These are phyloP conservation scores for Oeneis ivallda DNA, from an alignment of 2,888 invertebrate species.

Conservation along the genomic window DNA sequence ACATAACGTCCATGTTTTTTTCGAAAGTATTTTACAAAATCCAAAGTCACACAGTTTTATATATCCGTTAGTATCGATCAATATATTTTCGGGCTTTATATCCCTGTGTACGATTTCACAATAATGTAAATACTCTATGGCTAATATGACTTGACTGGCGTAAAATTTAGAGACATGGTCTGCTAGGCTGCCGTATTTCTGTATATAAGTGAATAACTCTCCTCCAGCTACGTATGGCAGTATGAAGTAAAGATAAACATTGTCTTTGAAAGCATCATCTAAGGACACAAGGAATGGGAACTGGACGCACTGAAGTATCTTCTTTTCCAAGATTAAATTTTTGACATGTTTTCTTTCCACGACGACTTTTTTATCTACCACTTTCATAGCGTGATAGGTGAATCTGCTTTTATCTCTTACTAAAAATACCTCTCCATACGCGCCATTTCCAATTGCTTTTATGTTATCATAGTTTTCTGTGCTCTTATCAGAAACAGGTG, in stretches of 20 bases:
- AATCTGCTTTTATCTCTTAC: conserved; percentile 84
- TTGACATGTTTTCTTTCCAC: conserved; percentile 94
- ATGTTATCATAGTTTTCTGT: conserved; percentile 86
- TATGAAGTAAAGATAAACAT: conserved; percentile 90
- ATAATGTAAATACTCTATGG: conserved; percentile 94
- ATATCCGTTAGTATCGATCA: conserved; percentile 90
- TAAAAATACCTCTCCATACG: conserved; percentile 93
- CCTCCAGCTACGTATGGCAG: conserved; percentile 92
- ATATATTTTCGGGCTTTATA: conserved; percentile 95
- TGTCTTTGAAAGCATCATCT: conserved; percentile 92
- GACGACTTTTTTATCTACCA: conserved; percentile 91
- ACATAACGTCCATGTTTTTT: conserved; percentile 95
- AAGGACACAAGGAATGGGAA: conserved; percentile 93
- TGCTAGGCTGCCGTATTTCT: conserved; percentile 83
- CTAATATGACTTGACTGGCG: conserved; percentile 92
- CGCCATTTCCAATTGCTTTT: conserved; percentile 92
- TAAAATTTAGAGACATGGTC: conserved; percentile 93
- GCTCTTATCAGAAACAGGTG: conserved; percentile 43
- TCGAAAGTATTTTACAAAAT: conserved; percentile 90
- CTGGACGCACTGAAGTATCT: conserved; percentile 89
- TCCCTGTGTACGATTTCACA: conserved; percentile 94
- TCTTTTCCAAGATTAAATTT: conserved; percentile 94
- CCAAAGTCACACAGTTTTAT: conserved; percentile 96
- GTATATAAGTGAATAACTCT: conserved; percentile 90
- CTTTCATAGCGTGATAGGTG: conserved; percentile 92